These are phyloP conservation scores for Drosophila guanche DNA, from an alignment of 1,140 invertebrate genomes.

Conservation along the genomic window DNA sequence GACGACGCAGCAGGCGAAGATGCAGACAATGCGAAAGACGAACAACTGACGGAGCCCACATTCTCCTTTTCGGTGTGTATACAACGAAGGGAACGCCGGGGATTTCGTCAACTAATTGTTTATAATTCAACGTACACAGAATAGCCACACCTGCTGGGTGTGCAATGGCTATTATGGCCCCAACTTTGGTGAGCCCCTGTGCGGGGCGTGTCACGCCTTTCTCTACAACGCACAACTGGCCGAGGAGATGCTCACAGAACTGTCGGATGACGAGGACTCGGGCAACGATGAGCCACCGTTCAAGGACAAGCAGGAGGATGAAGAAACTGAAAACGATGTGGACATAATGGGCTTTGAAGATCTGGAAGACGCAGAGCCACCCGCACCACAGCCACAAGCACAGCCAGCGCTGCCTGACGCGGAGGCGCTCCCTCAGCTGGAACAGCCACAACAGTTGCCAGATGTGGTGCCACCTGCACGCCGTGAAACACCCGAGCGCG, in stretches of 20 bases:
- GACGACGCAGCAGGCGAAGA: constrained; percentile 50
- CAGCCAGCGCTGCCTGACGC: constrained; percentile 15
- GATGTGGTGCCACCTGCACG: constrained; percentile 20
- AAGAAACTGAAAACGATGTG: constrained; percentile 77
- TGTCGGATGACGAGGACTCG: constrained; percentile 95
- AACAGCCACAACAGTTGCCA: constrained; percentile 11
- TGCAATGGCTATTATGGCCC: constrained; percentile 97
- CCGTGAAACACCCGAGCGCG: constrained; percentile 54
- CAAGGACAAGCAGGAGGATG: constrained; percentile 84
- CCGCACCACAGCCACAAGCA: constrained; percentile 20
- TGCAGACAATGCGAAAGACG: constrained; percentile 48
- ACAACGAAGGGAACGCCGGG: constrained; percentile 23
- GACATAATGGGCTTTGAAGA: constrained; percentile 77
- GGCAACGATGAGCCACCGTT: constrained; percentile 95
- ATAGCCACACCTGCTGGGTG: constrained; percentile 87
- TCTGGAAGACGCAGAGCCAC: constrained; percentile 59
- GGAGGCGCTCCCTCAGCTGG: constrained; percentile 6
- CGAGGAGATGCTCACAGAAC: constrained; percentile 85
- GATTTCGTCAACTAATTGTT: neutral
- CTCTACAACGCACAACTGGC: constrained; percentile 89
- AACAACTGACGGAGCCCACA: constrained; percentile 56
- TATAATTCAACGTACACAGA: constrained; percentile 42
- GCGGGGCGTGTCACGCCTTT: constrained; percentile 95
- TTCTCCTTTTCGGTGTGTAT: constrained; percentile 75
- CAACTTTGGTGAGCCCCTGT: constrained; percentile 95